Evolutionary conservation across 2,113 vertebrate genomes (phyloP), one percentile per base, ranked within the genome.

Genomic region (Microcebus lehilahytsara): DNA sequence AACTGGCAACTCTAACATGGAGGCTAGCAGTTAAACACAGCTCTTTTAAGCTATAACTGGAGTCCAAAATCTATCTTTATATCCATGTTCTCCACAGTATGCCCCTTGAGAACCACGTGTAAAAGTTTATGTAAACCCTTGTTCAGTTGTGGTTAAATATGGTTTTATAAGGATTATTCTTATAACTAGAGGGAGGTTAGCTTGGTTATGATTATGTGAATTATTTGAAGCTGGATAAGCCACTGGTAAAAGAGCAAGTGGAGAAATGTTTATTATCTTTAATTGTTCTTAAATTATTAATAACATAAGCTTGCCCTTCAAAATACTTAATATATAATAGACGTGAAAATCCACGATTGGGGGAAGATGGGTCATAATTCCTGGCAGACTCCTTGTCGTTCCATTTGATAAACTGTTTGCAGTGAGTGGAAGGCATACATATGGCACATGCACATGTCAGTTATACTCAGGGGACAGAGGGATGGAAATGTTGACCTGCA

Each of bases 341-440:
- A 75, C 6, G 0, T 72, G 66, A 34, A 40, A 23, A 19, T 49
- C 71, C 0, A 37, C 12, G 46, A 46, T 1, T 6, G 9, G 32
- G 40, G 67, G 42, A 62, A 64, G 13, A 62, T 53, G 5, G 25
- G 27, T 20, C 71, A 2, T 3, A 6, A 7, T 27, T 79, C 60
- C 27, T 46, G 2, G 11, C 23, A 34, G 32, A 6, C n/a, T 79
- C 30, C 22, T 34, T 56, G 0, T 46, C 34, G 30, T 58, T 69
- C 32, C 4, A 9, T 58, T 6, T 0, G 4, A 5, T 69, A 2
- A 9, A 62, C 1, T 0, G 58, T 64, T 32, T 34, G 8, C 2
- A 1, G 32, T 9, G 6, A 27, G 7, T 13, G 3, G 58, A 92
- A 5, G 3, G 37, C 16, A 89, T 27, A 9, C 6, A 11, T n/a